phyloP scores from a whole-genome alignment of 2,888 invertebrate genomes.

The Dryococelus australis region DNA sequence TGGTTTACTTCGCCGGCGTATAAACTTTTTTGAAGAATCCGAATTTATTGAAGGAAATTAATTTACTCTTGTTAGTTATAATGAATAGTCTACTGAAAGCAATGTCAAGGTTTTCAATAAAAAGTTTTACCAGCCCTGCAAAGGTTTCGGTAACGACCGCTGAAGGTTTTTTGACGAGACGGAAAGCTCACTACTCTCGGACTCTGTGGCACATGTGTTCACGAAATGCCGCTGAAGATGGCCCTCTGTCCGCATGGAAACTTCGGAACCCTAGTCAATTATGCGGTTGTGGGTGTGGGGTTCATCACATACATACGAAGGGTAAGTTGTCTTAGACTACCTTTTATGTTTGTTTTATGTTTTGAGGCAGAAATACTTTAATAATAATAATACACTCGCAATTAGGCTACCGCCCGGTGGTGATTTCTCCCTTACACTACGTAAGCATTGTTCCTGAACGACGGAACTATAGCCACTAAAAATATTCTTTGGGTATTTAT shows the following conservation, averaged over 20 bases:
- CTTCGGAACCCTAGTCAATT: conserved; percentile 67
- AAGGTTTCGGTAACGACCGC: no score
- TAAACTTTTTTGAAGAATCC: no score
- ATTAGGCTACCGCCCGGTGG: no score
- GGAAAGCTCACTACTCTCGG: conserved; percentile 72
- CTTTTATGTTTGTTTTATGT: no score
- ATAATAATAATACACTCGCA: no score
- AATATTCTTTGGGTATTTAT: no score
- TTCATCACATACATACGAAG: conserved; percentile 72
- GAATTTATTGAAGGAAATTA: background rate
- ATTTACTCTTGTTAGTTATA: no score
- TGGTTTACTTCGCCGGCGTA: no score
- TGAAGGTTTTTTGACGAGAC: conserved; percentile 52
- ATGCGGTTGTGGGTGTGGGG: conserved; percentile 74
- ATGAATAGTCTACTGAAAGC: conserved; percentile 76
- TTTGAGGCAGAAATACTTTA: no score
- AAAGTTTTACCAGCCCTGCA: conserved; percentile 50
- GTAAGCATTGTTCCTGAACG: no score
- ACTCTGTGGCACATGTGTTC: conserved; percentile 78
- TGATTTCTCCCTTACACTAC: no score
- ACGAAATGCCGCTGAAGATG: conserved; percentile 53
- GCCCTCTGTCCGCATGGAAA: conserved; percentile 50
- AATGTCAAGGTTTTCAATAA: conserved; percentile 61
- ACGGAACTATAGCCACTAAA: no score
- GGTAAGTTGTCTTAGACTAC: conserved; percentile 59